Conservation (phyloP, 2,113 vertebrate genomes). For the Mastomys coucha region DNA sequence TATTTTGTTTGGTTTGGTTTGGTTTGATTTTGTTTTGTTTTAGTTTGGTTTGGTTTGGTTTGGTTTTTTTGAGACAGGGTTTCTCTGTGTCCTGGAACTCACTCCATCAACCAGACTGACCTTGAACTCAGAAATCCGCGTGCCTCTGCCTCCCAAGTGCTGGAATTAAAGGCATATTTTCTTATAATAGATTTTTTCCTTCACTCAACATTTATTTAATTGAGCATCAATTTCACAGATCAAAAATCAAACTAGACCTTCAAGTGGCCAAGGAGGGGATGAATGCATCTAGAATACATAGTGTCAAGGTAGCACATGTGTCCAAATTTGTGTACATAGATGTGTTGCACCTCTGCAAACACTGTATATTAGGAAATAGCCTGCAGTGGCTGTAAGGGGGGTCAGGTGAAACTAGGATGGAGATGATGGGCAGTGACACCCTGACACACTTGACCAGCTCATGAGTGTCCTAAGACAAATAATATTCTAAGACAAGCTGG, state of each 20-base stretch:
- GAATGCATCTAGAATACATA: background rate
- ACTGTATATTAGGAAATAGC: background rate
- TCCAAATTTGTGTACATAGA: background rate
- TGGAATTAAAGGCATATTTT: background rate
- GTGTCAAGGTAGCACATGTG: background rate
- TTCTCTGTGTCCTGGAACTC: too few species aligned
- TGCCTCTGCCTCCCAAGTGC: too few species aligned
- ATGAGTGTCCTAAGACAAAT: background rate
- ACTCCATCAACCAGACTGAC: too few species aligned
- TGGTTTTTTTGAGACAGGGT: too few species aligned
- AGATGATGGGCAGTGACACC: background rate
- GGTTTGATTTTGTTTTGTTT: too few species aligned
- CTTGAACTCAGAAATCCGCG: too few species aligned
- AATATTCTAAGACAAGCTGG: background rate
- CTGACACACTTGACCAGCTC: background rate
- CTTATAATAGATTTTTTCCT: background rate
- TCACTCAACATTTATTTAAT: background rate
- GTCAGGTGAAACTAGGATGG: background rate
- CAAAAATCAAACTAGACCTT: conserved; percentile 13
- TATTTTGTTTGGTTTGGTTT: too few species aligned
- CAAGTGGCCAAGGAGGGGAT: background rate
- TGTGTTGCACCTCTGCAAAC: background rate
- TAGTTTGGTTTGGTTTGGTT: too few species aligned
- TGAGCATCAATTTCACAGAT: background rate
- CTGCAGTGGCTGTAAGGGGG: background rate